Evolutionary conservation across 2,888 invertebrate genomes (phyloP).

Genomic region (Lathronympha strigana): DNA sequence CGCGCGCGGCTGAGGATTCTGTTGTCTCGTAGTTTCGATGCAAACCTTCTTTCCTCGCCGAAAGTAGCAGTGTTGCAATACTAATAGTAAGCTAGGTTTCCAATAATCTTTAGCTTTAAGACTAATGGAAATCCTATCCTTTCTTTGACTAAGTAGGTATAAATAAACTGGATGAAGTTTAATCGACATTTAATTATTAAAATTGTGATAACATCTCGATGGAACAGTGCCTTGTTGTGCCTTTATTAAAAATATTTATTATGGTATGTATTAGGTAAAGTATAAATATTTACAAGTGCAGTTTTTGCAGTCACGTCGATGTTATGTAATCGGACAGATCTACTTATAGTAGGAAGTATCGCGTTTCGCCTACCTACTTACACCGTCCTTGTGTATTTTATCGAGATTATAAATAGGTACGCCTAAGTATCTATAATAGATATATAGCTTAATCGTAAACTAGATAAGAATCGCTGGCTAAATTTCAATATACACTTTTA

Average conservation of each 20-base stretch:
- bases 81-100: constrained; percentile 64
- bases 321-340: constrained; percentile 63
- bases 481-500: constrained; percentile 53
- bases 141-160: constrained; percentile 50
- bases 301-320: constrained; percentile 68
- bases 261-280: constrained; percentile 75
- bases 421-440: constrained; percentile 54
- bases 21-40: constrained; percentile 49
- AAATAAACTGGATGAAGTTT: constrained; percentile 51
- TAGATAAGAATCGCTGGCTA: constrained; percentile 69
- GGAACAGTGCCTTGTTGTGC: constrained; percentile 83
- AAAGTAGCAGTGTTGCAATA: constrained; percentile 71
- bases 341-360: constrained; percentile 71
- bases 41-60: constrained; percentile 73
- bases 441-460: constrained; percentile 70
- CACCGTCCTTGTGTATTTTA: constrained; percentile 83
- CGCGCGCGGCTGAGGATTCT: constrained; percentile 37
- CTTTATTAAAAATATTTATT: constrained; percentile 78
- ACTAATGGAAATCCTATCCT: constrained; percentile 72
- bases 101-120: constrained; percentile 71
- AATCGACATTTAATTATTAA: constrained; percentile 61
- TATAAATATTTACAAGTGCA: constrained; percentile 72
- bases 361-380: constrained; percentile 79
- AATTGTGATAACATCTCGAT: constrained; percentile 82
- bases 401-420: constrained; percentile 79